Conservation (phyloP, 2,113 vertebrate species). For the Rhagologus leucostigma region DNA sequence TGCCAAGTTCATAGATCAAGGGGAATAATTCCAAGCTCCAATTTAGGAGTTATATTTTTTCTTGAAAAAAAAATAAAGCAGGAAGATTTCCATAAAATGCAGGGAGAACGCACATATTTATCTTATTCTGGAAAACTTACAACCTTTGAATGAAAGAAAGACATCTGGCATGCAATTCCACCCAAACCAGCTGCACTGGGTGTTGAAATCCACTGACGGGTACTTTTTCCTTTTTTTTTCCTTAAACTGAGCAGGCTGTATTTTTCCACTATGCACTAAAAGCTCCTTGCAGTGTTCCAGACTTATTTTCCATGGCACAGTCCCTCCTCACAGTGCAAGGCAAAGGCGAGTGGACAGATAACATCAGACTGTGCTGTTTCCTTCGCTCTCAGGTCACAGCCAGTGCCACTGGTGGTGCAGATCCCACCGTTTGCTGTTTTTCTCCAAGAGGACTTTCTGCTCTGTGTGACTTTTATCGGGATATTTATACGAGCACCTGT, state of each 20-base stretch:
- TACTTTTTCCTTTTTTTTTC: background rate
- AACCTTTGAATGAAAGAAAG: background rate
- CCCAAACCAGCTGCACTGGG: background rate
- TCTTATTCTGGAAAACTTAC: conserved; percentile 8
- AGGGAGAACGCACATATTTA: background rate
- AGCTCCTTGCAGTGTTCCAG: background rate
- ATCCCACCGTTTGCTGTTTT: background rate
- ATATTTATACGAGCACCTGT: background rate
- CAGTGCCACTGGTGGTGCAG: accelerated
- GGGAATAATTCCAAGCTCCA: background rate
- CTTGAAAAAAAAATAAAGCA: background rate
- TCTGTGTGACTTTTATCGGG: accelerated
- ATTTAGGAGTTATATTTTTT: background rate
- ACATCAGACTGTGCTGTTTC: background rate
- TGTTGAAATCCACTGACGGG: background rate
- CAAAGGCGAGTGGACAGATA: background rate
- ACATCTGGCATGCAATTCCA: background rate
- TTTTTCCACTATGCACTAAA: background rate
- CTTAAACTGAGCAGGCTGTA: background rate
- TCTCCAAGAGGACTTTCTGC: background rate
- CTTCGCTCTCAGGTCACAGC: background rate
- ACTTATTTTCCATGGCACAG: background rate
- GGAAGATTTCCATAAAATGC: background rate
- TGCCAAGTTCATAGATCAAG: background rate
- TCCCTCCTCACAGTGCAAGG: background rate